Conservation (phyloP, 2,113 vertebrate species). For the Festucalex cinctus region DNA sequence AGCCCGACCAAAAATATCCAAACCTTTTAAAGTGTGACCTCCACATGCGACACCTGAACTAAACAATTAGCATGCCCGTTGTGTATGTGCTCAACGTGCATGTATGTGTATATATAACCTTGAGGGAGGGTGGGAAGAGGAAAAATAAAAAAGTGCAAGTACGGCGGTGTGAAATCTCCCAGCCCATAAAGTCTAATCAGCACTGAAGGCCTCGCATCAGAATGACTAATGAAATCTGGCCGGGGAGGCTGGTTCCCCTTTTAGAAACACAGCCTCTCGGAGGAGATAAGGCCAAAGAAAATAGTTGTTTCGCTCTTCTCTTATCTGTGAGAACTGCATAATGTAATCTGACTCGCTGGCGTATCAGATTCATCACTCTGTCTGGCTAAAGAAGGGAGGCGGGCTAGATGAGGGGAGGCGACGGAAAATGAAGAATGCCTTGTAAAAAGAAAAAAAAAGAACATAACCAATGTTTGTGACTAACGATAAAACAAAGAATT, state of each 20-base stretch:
- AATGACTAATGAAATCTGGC: constrained; percentile 69
- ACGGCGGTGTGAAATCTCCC: constrained; percentile 37
- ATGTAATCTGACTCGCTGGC: constrained; percentile 64
- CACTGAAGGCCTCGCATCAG: constrained; percentile 47
- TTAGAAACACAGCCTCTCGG: constrained; percentile 63
- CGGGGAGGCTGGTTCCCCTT: constrained; percentile 56
- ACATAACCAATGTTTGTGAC: neutral
- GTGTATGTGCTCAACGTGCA: neutral
- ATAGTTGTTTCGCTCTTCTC: constrained; percentile 60
- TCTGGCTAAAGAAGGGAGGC: constrained; percentile 19
- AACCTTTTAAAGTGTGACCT: constrained; percentile 39
- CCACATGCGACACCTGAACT: constrained; percentile 66
- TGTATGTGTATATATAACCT: constrained; percentile 8
- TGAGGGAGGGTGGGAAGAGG: constrained; percentile 2
- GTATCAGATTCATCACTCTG: constrained; percentile 68
- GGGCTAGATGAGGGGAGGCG: neutral
- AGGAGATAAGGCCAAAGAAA: constrained; percentile 69
- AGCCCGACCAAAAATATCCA: constrained; percentile 40
- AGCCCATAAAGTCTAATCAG: constrained; percentile 61
- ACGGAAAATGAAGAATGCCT: neutral
- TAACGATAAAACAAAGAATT: neutral
- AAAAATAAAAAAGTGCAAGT: neutral
- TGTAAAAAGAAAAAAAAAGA: neutral
- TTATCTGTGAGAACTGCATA: constrained; percentile 71
- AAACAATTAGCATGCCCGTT: constrained; percentile 44